Evolutionary conservation across 1,140 invertebrate genomes (phyloP), one percentile per base, ranked within the genome.

Genomic region (Scylla paramamosain): DNA sequence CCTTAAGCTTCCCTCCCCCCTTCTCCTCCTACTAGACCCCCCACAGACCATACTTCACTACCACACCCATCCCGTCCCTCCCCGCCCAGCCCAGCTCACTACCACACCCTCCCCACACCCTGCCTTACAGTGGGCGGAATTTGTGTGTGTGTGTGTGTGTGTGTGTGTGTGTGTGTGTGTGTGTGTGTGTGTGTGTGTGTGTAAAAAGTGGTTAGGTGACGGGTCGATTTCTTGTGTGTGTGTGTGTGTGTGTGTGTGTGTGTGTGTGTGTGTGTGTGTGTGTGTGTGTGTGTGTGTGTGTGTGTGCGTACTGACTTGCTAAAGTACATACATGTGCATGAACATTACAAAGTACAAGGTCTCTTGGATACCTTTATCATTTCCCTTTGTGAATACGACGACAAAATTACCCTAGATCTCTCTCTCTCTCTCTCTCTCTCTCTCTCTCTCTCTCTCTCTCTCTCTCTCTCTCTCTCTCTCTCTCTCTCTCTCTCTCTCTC

Each of bases 201-300:
- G 67, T 77, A n/a, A 59, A 59, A 59, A 59, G 52, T 59, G 16
- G 67, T 77, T 77, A 20, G 6, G 67, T 77, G 67, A n/a, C 67
- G 67, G 16, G n/a, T 59, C 20, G 6, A n/a, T 77, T 25, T 77
- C 20, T 77, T 77, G n/a, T n/a, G 67, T n/a, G 67, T 77, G 52
- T 59, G 52, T 59, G 52, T 59, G 52, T 59, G 52, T 59, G 52
- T 59, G 52, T 59, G 52, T 59, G 52, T 88, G 86, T 25, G 16
- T 88, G 31, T 25, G 45, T 29, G 31, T 88, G 86, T 88, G 86
- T 88, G 86, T 88, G 86, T 88, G 86, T 88, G 86, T 88, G 86
- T 88, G 86, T 88, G 86, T 88, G 86, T 88, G 86, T 88, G 86
- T 89, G 87, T 89, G 87, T 89, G 87, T 89, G 87, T 89, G 87